phyloP scores from a whole-genome alignment of 2,888 invertebrate species.

The Neria commutata region DNA sequence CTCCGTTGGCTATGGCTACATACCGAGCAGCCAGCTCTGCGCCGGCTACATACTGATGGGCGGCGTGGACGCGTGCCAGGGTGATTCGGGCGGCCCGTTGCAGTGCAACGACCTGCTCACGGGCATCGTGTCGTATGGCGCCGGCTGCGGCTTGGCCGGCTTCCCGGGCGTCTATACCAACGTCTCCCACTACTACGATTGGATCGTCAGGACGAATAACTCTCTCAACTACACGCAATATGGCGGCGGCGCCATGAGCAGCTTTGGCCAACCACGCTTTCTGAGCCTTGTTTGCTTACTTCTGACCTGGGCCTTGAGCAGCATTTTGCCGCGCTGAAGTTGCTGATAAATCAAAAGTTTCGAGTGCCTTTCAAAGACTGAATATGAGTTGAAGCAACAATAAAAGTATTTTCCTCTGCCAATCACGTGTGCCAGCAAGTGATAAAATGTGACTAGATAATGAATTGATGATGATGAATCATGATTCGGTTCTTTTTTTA shows the following conservation, averaged over 20 bases:
- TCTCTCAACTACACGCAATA: slow-evolving; percentile 38
- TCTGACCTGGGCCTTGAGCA: background rate
- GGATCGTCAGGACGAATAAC: slow-evolving; percentile 39
- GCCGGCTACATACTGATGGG: slow-evolving; percentile 43
- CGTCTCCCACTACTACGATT: slow-evolving; percentile 38
- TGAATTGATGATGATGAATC: too few species aligned
- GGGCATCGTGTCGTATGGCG: slow-evolving; percentile 52
- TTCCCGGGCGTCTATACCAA: slow-evolving; percentile 55
- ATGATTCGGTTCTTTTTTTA: too few species aligned
- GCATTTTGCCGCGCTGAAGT: background rate
- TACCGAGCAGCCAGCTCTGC: slow-evolving; percentile 43
- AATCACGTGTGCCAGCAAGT: too few species aligned
- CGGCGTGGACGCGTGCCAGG: slow-evolving; percentile 51
- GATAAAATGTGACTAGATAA: too few species aligned
- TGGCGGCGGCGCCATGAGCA: background rate
- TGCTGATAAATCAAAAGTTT: too few species aligned
- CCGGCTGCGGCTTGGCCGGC: slow-evolving; percentile 35
- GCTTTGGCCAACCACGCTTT: background rate
- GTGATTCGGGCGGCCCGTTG: slow-evolving; percentile 55
- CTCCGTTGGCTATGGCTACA: slow-evolving; percentile 23
- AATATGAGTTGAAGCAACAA: too few species aligned
- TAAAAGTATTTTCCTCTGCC: too few species aligned
- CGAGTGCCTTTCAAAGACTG: too few species aligned
- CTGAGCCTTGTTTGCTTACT: background rate
- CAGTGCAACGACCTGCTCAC: slow-evolving; percentile 37